Percentiles rank a stretch among this genome's conserved stretches.
These are phyloP conservation scores for Hemistola chrysoprasaria DNA, from an alignment of 2,888 invertebrate genomes.

Conservation along the genomic window DNA sequence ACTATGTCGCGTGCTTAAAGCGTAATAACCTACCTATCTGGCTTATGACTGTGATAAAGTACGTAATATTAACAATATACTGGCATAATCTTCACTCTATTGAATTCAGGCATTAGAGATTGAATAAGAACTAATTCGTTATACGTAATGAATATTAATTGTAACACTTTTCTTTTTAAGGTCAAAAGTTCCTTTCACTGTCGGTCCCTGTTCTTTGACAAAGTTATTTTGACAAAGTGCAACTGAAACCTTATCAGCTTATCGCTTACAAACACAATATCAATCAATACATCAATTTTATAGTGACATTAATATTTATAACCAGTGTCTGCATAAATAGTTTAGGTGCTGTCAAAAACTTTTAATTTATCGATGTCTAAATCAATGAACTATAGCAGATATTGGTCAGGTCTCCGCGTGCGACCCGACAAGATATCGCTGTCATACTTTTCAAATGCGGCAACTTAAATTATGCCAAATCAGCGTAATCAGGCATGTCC, in stretches of 20 bases:
- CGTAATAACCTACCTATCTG: too few relatives aligned
- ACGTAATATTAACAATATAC: too few relatives aligned
- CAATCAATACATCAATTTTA: slow-evolving; percentile 34
- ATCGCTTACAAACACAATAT: slow-evolving; percentile 29
- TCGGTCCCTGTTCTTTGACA: slow-evolving; percentile 3
- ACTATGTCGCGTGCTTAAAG: too few relatives aligned
- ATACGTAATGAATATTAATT: not conserved
- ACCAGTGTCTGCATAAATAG: slow-evolving; percentile 28
- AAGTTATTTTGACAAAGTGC: slow-evolving; percentile 19
- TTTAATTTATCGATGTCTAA: slow-evolving; percentile 23
- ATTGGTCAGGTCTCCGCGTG: too few relatives aligned
- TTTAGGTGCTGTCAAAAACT: slow-evolving; percentile 27
- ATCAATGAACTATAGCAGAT: slow-evolving; percentile 6
- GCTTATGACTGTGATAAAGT: too few relatives aligned
- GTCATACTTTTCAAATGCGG: too few relatives aligned
- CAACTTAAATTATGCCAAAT: too few relatives aligned
- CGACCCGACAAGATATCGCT: too few relatives aligned
- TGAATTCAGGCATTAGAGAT: too few relatives aligned
- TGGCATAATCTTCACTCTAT: too few relatives aligned
- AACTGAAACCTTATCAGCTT: slow-evolving; percentile 23
- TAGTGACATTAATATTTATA: slow-evolving; percentile 25
- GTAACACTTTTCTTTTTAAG: slow-evolving; percentile 32
- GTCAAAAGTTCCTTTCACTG: slow-evolving; percentile 24
- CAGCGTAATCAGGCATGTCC: too few relatives aligned
- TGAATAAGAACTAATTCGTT: too few relatives aligned